Base-by-base conservation (phyloP, 2,888 invertebrate genomes). In the Cactoblastis cactorum region DNA sequence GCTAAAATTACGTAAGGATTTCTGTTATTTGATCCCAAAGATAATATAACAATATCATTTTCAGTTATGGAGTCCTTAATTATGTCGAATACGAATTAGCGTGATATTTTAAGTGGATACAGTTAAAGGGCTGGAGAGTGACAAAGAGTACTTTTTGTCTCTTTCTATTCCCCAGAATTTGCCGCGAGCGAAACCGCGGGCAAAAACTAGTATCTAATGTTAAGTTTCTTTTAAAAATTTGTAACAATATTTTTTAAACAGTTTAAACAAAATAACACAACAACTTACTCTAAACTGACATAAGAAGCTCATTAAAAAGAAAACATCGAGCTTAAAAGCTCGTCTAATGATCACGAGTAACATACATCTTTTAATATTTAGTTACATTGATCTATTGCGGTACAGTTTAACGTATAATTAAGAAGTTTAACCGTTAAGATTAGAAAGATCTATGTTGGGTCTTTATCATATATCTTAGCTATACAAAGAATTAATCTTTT, bases 331-430 rank as follows among this genome's bases (percentile, higher is more conserved):
- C 32, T 43, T 32, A 17, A 28, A 43, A 43, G 28, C 37, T 17
- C 28, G 28, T 35, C 14, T 48, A 48, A 48, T 48, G 47, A 48
- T 37, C 37, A 24, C 37, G 17, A 38, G 28, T 17, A 35, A 48
- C 33, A 54, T 51, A 45, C 35, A 50, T 55, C 47, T 53, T 52
- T 39, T 53, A 53, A 53, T 57, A 57, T 55, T 52, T 58, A 50
- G 46, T 52, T 49, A 57, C 56, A 61, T 55, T 59, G 61, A 61
- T 62, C 58, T 62, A 65, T 63, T 50, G 49, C 22, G 28, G 24
- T 52, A 52, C 51, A 53, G 56, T 61, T 65, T 56, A 64, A 52
- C 54, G 48, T 47, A 55, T 62, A 63, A 66, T 66, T 66, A 64
- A 63, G 61, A 53, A 22, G 41, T 49, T 12, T 38, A 34, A 24